Base-by-base conservation (phyloP, 1,140 invertebrate genomes). In the Drosophila sechellia region DNA sequence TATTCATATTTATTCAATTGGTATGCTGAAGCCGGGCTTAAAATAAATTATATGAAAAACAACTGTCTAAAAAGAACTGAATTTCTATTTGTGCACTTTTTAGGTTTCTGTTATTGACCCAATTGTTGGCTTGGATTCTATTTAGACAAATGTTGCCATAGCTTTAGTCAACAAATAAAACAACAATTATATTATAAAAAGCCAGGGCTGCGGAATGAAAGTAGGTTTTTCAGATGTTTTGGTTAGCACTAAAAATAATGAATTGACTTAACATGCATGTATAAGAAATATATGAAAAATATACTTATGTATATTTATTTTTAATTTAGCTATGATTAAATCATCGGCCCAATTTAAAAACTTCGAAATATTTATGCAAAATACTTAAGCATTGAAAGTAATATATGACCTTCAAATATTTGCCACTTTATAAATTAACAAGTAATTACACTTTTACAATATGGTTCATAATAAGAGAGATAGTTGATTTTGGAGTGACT, bases 41-140 rank as follows among this genome's bases (percentile, higher is more conserved):
- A 35, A 20, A 52, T 20, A 17, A 34, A 11, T 5, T 2, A 35
- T 1, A 17, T 35, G 3, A 42, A 42, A 52, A 59, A 43, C 52
- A 31, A 37, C 46, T 59, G 4, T 46, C 35, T 42, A 45, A 22
- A 34, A 20, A 39, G 42, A 13, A 37, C 35, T 31, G 11, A n/a
- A 15, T 15, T 25, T 48, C n/a, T 50, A 34, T 34, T 2, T 60
- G 8, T 39, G 12, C 20, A 17, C 11, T 46, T 59, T 25, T 46
- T 35, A 13, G 35, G 27, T 43, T 57, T 57, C 11, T 72, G 54
- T 60, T 72, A 59, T 72, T 72, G 71, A 75, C 71, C 72, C 72
- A 75, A 75, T 64, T 75, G 70, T 61, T 50, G 22, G 34, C 35
- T 37, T 65, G 45, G 43, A 56, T 69, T 70, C 34, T 70, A 48